Evolutionary conservation across 2,888 invertebrate species (phyloP), one percentile per base, ranked within the genome.

Genomic region (Ormyrus rosae): DNA sequence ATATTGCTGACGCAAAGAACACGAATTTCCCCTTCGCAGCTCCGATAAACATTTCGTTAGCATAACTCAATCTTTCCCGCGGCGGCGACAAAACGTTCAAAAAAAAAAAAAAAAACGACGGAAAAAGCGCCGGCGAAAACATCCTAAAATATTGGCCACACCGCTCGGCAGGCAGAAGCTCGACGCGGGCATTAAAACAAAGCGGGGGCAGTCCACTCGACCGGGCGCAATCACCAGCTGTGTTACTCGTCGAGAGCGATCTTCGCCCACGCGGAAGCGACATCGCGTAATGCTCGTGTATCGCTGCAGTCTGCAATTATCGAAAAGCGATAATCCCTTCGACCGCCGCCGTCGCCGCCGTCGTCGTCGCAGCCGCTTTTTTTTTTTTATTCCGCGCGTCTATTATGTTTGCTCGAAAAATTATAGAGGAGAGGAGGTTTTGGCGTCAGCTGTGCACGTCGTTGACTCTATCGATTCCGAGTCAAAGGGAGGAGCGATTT

Each of bases 291-390:
- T 13, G 7, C 65, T 10, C 50, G 13, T 46, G 46, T 70, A n/a
- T 69, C 10, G 68, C 58, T 53, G 51, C 61, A 48, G 45, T 34
- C 34, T 67, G 64, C 72, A 80, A 80, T 80, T 65, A 80, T 80
- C 75, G 75, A 71, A 80, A 80, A 80, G 70, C 80, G 65, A 75
- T 80, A 80, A 75, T 79, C 69, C 34, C 34, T 9, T 56, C 51
- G 11, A 4, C 11, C 19, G 19, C 69, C 10, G 6, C 13, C n/a
- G 6, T 0, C n/a, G 58, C 58, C 10, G n/a, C 58, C 10, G 9
- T 0, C 9, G 6, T 56, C 10, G 5, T 6, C 56, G 56, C 5
- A 3, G 11, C 56, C 9, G 6, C 19, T 34, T 34, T 6, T 2
- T n/a, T 58, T n/a, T 58, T 58, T 58, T n/a, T 58, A 9, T 58